These are phyloP conservation scores for Scylla paramamosain DNA, from an alignment of 1,140 invertebrate genomes.

Conservation along the genomic window DNA sequence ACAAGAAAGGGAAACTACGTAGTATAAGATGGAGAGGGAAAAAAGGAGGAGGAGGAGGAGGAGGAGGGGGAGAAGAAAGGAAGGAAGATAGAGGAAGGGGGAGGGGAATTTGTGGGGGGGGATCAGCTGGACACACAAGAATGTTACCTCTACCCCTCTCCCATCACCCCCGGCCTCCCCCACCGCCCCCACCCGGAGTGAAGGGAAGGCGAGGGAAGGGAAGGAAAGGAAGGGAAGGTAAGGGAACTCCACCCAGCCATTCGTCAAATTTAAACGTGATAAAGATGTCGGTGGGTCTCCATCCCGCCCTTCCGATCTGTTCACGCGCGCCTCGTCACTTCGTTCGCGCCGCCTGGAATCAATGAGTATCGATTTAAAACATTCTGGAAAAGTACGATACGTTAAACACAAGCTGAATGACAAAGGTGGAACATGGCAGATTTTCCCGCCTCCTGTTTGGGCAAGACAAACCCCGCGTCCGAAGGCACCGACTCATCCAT, in stretches of 20 bases:
- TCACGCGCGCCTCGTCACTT: background rate
- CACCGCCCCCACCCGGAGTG: background rate
- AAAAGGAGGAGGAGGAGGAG: background rate
- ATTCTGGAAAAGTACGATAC: conserved; percentile 65
- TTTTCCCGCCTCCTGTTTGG: conserved; percentile 69
- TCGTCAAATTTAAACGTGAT: conserved; percentile 73
- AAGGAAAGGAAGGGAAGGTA: background rate
- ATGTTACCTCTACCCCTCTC: background rate
- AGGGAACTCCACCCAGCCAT: conserved; percentile 59
- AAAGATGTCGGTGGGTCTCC: conserved; percentile 44
- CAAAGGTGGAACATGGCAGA: conserved; percentile 70
- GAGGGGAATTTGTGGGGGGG: no score
- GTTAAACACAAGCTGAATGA: conserved; percentile 64
- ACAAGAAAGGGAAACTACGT: no score
- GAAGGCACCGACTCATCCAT: conserved; percentile 61
- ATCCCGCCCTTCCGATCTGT: conserved; percentile 7
- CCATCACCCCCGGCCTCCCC: background rate
- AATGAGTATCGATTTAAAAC: conserved; percentile 55
- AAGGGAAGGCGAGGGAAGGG: background rate
- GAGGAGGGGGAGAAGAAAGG: background rate
- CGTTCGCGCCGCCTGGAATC: conserved; percentile 44
- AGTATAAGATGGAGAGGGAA: background rate
- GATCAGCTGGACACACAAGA: background rate
- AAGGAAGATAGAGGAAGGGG: background rate
- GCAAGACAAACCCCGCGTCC: conserved; percentile 61